These are phyloP conservation scores for Smithornis capensis DNA, from an alignment of 2,113 vertebrate genomes.

Conservation along the genomic window DNA sequence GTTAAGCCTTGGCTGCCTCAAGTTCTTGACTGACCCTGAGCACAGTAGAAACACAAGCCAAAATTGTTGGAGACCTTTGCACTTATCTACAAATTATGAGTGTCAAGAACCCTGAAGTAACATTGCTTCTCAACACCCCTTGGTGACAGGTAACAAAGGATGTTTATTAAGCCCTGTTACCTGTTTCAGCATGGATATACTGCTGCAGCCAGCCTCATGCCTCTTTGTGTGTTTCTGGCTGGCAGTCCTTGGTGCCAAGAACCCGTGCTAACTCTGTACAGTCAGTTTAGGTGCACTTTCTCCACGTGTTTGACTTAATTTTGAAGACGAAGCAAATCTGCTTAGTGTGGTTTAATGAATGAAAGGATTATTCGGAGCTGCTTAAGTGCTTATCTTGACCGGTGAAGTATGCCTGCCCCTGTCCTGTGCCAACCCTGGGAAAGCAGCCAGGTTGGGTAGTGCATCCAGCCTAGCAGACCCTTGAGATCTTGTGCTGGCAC, in stretches of 20 bases:
- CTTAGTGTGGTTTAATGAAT: background rate
- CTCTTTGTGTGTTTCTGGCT: background rate
- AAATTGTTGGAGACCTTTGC: background rate
- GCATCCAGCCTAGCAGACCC: background rate
- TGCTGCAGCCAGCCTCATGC: background rate
- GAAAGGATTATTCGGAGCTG: background rate
- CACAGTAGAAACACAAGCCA: background rate
- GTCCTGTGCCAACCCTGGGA: background rate
- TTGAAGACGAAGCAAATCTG: background rate
- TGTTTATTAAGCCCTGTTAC: accelerated
- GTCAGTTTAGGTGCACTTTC: background rate
- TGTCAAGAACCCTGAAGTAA: background rate
- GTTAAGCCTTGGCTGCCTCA: background rate
- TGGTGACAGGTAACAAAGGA: background rate
- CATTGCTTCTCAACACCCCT: background rate
- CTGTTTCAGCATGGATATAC: accelerated
- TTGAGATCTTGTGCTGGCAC: accelerated
- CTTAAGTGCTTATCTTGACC: background rate
- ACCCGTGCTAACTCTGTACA: accelerated
- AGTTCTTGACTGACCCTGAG: background rate
- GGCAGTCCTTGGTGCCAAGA: background rate
- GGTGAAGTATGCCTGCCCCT: background rate
- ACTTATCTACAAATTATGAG: background rate
- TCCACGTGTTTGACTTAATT: background rate
- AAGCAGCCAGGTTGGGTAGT: background rate